Conservation (phyloP, 2,797 vertebrate genomes). For the Falco biarmicus region DNA sequence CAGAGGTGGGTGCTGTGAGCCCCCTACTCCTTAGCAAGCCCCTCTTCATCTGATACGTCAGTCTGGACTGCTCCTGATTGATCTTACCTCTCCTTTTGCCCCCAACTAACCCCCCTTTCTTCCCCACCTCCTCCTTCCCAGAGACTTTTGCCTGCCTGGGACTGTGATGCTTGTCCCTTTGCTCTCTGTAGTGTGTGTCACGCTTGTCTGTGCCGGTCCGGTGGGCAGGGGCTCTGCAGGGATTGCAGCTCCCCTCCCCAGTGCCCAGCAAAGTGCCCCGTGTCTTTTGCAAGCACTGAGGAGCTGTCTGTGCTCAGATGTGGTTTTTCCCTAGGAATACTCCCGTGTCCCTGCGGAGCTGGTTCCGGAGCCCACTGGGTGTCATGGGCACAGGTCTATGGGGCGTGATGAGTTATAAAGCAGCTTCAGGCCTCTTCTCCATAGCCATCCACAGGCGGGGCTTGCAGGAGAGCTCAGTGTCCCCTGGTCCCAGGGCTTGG, state of each 20-base stretch:
- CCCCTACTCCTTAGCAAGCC: not conserved
- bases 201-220: not conserved
- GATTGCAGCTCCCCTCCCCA: not conserved
- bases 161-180: not conserved
- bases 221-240: not conserved
- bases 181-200: not conserved
- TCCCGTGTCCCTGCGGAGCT: not conserved
- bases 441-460: not conserved
- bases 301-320: not conserved
- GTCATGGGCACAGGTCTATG: not conserved
- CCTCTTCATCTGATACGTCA: not conserved
- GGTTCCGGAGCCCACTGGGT: not conserved
- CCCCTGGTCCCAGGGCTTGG: not conserved
- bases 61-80: constrained; percentile 1
- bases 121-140: not conserved
- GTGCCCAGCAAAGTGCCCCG: not conserved
- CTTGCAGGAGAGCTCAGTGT: not conserved
- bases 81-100: not conserved
- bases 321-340: not conserved
- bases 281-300: not conserved
- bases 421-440: not conserved
- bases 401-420: not conserved
- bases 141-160: not conserved
- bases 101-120: not conserved
- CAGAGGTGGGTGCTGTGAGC: constrained; percentile 42